Evolutionary conservation across 2,888 invertebrate genomes (phyloP).

Genomic region (Euspilapteryx auroguttella): DNA sequence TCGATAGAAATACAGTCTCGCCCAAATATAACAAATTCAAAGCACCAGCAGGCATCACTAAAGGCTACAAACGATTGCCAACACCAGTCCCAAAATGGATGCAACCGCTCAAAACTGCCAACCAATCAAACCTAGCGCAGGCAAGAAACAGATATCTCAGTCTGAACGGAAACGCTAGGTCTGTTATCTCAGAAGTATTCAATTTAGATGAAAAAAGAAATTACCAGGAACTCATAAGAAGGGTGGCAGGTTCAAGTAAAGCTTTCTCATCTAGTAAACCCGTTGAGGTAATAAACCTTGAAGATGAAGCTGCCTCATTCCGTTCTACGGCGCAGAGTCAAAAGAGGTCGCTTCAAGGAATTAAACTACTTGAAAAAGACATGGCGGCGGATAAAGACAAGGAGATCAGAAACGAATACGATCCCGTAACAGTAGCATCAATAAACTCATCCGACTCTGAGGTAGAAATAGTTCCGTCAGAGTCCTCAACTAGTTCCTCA

Average conservation of each 20-base stretch:
- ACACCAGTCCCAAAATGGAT: conserved; percentile 32
- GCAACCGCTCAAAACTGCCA: conserved; percentile 18
- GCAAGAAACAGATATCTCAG: conserved; percentile 23
- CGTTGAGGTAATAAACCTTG: conserved; percentile 27
- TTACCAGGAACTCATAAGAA: conserved; percentile 55
- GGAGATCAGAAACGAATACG: conserved; percentile 29
- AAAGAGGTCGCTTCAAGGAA: conserved; percentile 31
- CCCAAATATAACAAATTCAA: conserved; percentile 34
- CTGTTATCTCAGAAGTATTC: conserved; percentile 49
- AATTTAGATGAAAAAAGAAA: conserved; percentile 59
- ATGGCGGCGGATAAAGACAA: conserved; percentile 22
- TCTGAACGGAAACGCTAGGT: conserved; percentile 28
- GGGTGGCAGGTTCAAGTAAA: conserved; percentile 26
- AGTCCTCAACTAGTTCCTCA: conserved; percentile 38
- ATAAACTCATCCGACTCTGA: conserved; percentile 50
- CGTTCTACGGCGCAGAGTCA: conserved; percentile 29
- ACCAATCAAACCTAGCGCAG: conserved; percentile 20
- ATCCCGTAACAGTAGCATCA: conserved; percentile 42
- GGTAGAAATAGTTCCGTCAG: conserved; percentile 38
- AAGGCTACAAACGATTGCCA: conserved; percentile 29
- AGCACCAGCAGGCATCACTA: conserved; percentile 33
- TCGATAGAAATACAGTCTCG: conserved; percentile 20
- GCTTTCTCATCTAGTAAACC: conserved; percentile 18
- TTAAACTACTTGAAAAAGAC: conserved; percentile 28
- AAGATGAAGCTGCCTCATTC: conserved; percentile 33